Conservation (phyloP, 1,140 invertebrate genomes). For the Rhynchophorus ferrugineus region DNA sequence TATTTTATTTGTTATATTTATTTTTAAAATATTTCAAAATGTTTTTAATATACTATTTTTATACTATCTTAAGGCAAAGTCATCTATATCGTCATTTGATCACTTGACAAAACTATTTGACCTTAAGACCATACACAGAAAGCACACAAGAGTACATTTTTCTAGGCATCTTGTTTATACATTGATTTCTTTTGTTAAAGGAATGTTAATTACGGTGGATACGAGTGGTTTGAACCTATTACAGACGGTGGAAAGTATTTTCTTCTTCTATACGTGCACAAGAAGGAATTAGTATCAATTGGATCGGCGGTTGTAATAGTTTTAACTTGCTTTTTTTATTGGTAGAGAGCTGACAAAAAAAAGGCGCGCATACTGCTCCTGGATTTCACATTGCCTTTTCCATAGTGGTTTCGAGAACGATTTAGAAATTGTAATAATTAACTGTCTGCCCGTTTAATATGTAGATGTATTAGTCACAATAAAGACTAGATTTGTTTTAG, state of each 20-base stretch:
- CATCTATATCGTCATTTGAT: no score
- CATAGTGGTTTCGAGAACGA: conserved; percentile 5
- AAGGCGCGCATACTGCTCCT: conserved; percentile 5
- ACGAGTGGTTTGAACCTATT: background rate
- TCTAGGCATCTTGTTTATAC: no score
- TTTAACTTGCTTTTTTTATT: conserved; percentile 13
- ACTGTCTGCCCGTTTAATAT: no score
- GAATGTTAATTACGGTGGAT: background rate
- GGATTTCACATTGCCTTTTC: conserved; percentile 18
- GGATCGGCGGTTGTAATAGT: background rate
- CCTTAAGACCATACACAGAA: no score
- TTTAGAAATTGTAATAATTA: conserved; percentile 12
- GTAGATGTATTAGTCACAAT: background rate
- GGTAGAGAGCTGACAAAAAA: conserved; percentile 13
- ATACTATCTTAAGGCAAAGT: no score
- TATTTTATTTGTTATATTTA: no score
- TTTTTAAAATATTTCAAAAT: no score
- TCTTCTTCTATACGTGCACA: background rate
- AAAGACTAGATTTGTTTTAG: no score
- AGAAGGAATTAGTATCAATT: background rate
- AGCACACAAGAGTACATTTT: no score
- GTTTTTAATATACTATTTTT: no score
- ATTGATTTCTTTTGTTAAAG: no score
- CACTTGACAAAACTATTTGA: no score
- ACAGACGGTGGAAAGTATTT: background rate